phyloP scores from a whole-genome alignment of 2,888 invertebrate genomes.

The Drosophila flavopinicola region DNA sequence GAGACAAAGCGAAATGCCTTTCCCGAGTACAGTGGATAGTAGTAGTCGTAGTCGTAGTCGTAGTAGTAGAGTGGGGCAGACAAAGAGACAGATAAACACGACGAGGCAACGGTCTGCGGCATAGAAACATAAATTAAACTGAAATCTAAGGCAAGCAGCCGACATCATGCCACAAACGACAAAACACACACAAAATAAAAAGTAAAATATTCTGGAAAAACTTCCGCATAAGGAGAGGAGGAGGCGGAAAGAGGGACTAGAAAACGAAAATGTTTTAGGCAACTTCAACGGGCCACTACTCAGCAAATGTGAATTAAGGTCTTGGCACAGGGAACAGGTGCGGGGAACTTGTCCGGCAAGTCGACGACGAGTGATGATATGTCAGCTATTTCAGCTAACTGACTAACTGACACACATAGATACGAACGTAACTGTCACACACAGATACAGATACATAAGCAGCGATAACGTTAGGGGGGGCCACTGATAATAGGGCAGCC shows the following conservation, averaged over 20 bases:
- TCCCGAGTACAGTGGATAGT: conserved; percentile 19
- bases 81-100: conserved; percentile 47
- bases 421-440: conserved; percentile 30
- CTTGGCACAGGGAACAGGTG: not conserved
- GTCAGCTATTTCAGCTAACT: conserved; percentile 46
- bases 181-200: conserved; percentile 10
- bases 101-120: conserved; percentile 32
- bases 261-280: conserved; percentile 62
- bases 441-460: conserved; percentile 16
- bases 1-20: conserved; percentile 31
- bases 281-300: conserved; percentile 55
- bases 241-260: conserved; percentile 30
- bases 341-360: no score
- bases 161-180: conserved; percentile 23
- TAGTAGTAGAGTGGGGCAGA: not conserved
- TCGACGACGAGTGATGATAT: conserved; percentile 47
- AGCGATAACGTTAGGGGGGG: no score
- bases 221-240: conserved; percentile 20
- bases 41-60: no score
- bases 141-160: conserved; percentile 52
- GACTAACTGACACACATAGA: conserved; percentile 69
- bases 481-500: conserved; percentile 16
- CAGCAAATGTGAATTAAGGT: conserved; percentile 31
- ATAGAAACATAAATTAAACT: conserved; percentile 71
- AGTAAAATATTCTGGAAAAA: conserved; percentile 40